Evolutionary conservation across 2,113 vertebrate genomes (phyloP).

Genomic region (Larimichthys polyactis): DNA sequence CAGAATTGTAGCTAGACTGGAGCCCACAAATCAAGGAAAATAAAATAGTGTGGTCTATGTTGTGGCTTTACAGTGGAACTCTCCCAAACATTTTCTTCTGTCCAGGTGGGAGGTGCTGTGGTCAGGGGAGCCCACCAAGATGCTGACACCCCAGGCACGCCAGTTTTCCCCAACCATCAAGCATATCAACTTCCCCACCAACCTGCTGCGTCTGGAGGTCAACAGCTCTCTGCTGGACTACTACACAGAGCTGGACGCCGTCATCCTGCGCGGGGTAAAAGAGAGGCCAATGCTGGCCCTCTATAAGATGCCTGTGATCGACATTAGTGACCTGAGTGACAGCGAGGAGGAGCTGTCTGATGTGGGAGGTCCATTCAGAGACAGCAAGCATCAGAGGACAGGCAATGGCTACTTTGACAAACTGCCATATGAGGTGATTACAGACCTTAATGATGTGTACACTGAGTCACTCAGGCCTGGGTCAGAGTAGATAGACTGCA

Average conservation of each 20-base stretch:
- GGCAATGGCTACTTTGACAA: slow-evolving; percentile 97
- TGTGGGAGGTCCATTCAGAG: slow-evolving; percentile 84
- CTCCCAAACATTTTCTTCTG: slow-evolving; percentile 19
- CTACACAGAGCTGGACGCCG: slow-evolving; percentile 97
- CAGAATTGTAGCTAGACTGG: background rate
- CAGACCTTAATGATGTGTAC: background rate
- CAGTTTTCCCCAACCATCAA: slow-evolving; percentile 96
- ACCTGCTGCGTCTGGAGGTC: slow-evolving; percentile 95
- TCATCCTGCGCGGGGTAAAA: slow-evolving; percentile 92
- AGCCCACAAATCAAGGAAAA: background rate
- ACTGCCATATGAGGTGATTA: slow-evolving; percentile 95
- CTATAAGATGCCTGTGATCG: slow-evolving; percentile 90
- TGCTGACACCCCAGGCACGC: slow-evolving; percentile 91
- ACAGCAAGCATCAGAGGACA: slow-evolving; percentile 81
- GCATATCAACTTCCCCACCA: slow-evolving; percentile 95
- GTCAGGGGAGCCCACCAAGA: slow-evolving; percentile 92
- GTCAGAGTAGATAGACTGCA: background rate
- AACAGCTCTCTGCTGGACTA: slow-evolving; percentile 97
- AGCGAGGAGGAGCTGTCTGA: slow-evolving; percentile 90
- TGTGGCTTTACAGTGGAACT: background rate
- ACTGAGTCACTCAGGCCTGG: background rate
- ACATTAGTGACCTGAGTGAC: slow-evolving; percentile 92
- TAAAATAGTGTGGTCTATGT: too few relatives aligned
- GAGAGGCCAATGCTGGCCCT: slow-evolving; percentile 91
- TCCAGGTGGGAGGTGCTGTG: slow-evolving; percentile 97